Evolutionary conservation across 2,113 vertebrate species (phyloP), one percentile per base, ranked within the genome.

Genomic region (Riparia riparia): DNA sequence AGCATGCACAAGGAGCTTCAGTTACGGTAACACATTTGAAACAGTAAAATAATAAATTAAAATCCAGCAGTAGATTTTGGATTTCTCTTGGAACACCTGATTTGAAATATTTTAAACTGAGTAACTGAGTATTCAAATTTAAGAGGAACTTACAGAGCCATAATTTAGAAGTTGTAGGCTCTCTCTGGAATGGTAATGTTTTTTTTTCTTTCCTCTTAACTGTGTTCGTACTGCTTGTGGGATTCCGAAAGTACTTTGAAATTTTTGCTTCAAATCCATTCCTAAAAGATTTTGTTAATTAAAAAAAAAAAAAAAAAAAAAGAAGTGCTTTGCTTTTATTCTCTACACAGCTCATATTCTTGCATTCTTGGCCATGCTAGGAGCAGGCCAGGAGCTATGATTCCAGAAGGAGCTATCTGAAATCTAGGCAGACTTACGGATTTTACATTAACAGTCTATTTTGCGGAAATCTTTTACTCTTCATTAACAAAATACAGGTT

Each of bases 361-460:
- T 56, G 29, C 32, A 78, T 50, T 78, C 31, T 78, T 82, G 93
- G 50, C 73, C 92, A 39, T 73, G 37, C 34, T 80, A 16, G 50
- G 50, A 96, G 49, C 17, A 83, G 50, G 66, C 42, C 53, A 82
- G 72, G 32, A 80, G 56, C 66, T 83, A 73, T 82, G 42, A 57
- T 94, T 97, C 45, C 45, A 84, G 70, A 82, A 79, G 79, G 44
- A 87, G 77, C 86, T 73, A 58, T 92, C 94, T 94, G 84, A 87
- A 79, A 26, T 60, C 61, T 60, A 81, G 90, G 65, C 68, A 88
- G 53, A 85, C 78, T 73, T 96, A 95, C 81, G 22, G 86, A 97
- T 97, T 98, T 97, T 96, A 91, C 89, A 97, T 97, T 84, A 96
- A 79, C 57, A 89, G 42, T 34, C 94, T 65, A 72, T 96, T 92